These are phyloP conservation scores for Trogon surrucura DNA, from an alignment of 2,113 vertebrate species.

Conservation along the genomic window DNA sequence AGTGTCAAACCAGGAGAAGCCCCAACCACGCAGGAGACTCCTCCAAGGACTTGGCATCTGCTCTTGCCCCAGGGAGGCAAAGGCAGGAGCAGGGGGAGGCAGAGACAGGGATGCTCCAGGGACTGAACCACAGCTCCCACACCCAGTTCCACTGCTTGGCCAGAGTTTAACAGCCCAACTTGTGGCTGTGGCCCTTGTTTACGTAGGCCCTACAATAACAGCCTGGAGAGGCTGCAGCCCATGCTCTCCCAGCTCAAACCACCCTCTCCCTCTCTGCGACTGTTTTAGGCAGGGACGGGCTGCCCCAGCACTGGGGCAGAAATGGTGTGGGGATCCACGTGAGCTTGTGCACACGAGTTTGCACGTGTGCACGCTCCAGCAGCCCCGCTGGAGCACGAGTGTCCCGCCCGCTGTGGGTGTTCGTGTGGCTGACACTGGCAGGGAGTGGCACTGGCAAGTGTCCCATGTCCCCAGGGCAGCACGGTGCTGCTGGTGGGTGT, in stretches of 20 bases:
- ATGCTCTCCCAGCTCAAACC: rapidly evolving
- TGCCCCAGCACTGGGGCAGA: too few relatives aligned
- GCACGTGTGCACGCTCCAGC: neutral
- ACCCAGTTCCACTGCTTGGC: neutral
- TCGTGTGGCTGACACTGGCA: neutral
- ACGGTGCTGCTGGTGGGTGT: neutral
- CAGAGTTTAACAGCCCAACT: rapidly evolving
- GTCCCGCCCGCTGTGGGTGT: rapidly evolving
- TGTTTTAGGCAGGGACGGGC: neutral
- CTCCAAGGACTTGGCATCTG: neutral
- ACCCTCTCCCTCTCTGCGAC: neutral
- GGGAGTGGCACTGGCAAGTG: neutral
- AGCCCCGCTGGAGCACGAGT: neutral
- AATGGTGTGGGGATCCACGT: neutral
- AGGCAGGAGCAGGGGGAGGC: neutral
- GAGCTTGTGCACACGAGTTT: too few relatives aligned
- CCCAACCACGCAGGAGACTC: neutral
- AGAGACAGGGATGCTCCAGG: neutral
- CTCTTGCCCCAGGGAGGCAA: neutral
- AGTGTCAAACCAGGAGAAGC: neutral
- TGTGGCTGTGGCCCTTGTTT: neutral
- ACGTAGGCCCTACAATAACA: neutral
- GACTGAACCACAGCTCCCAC: neutral
- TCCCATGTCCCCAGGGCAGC: neutral
- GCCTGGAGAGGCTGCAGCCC: neutral